Base-by-base conservation (phyloP, 2,113 vertebrate genomes). In the Mesocricetus auratus region DNA sequence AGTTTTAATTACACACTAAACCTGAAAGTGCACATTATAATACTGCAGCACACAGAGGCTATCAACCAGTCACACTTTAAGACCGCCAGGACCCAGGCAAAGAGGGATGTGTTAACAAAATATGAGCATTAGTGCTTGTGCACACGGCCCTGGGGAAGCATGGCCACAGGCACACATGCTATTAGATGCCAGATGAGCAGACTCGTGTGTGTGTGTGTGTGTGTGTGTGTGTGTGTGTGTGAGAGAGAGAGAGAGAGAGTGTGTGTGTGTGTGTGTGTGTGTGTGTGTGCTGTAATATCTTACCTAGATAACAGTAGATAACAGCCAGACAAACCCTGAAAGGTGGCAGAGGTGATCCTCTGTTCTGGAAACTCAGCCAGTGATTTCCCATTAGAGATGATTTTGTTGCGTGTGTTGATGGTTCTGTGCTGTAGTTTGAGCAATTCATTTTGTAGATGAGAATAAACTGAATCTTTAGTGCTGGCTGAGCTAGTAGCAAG, bases 1-100 rank as follows among this genome's bases (percentile, higher is more conserved):
- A 93, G 50, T 77, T 89, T 94, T 68, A 94, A 16, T 60, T 90
- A 42, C 50, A 47, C 87, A 86, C 77, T 93, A 85, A 90, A 90
- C 24, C 93, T 93, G 53, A 78, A 12, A 39, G 94, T 13, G 15
- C 7, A 17, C 22, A 50, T 92, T 78, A 64, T 17, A 85, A 86
- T 69, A 50, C 50, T 33, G 74, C 29, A 75, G 36, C 56, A 36
- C 21, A 7, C 26, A 62, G 66, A 22, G 85, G 50, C 39, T 94
- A 58, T 50, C 86, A 45, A 42, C 56, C 64, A 62, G n/a, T 68
- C 31, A 50, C 50, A 69, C 53, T 60, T 86, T 17, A 66, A 56
- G 53, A 36, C 0, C 62, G 1, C 21, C 69, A 75, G n/a, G 31
- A 26, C 33, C 53, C 7, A 66, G 24, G 31, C 39, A 60, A 86